These are phyloP conservation scores for Mixornis gularis DNA, from an alignment of 2,113 vertebrate species.

Conservation along the genomic window DNA sequence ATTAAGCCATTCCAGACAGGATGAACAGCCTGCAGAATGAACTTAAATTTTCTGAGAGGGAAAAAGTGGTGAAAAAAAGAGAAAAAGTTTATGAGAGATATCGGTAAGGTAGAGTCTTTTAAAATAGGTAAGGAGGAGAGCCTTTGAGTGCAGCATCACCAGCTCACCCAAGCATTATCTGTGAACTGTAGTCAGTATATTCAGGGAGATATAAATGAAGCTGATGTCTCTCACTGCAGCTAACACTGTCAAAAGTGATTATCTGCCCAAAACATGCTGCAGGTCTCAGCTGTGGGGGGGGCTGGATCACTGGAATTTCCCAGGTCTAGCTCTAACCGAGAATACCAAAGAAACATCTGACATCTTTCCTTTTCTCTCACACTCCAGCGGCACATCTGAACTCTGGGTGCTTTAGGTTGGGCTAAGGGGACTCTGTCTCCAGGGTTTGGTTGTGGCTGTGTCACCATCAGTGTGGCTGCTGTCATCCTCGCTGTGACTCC, in stretches of 20 bases:
- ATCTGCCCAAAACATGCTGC: background rate
- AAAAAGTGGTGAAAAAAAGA: too few relatives aligned
- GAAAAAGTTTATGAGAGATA: background rate
- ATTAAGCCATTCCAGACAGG: background rate
- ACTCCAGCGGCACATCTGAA: background rate
- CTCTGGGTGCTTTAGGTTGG: fast-evolving
- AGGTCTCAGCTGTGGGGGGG: background rate
- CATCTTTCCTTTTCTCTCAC: background rate
- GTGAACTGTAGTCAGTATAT: background rate
- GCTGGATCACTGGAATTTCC: background rate
- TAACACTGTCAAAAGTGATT: background rate
- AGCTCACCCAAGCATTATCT: background rate
- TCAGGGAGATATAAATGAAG: background rate
- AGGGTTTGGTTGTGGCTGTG: background rate
- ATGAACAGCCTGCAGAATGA: background rate
- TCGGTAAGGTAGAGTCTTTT: background rate
- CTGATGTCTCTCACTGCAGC: background rate
- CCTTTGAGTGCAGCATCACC: background rate
- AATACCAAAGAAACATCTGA: background rate
- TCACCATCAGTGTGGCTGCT: fast-evolving
- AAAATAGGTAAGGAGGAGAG: background rate
- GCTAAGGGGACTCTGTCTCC: fast-evolving
- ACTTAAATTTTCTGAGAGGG: background rate
- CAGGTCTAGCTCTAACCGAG: background rate
- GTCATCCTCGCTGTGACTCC: fast-evolving